These are phyloP conservation scores for Lophius americanus DNA, from an alignment of 2,797 vertebrate species.

Conservation along the genomic window DNA sequence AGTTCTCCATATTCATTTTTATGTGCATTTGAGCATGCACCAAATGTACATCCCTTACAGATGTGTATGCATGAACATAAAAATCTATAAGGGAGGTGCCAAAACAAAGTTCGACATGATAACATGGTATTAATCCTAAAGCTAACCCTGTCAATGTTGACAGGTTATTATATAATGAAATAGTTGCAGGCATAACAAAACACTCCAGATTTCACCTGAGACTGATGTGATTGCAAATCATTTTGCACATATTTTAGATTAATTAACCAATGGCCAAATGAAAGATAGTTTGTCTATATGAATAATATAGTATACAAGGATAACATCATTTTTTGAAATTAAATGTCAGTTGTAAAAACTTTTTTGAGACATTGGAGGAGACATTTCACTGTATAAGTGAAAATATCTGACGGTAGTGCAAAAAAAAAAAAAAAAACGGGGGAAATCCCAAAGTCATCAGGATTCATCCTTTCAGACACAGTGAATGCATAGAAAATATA, in stretches of 20 bases:
- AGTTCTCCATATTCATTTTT: slow-evolving; percentile 2
- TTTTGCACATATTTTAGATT: not conserved
- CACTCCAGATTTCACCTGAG: not conserved
- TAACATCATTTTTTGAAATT: no score
- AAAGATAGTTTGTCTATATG: no score
- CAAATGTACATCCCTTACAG: slow-evolving; percentile 2
- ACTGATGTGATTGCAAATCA: not conserved
- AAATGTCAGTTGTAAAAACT: no score
- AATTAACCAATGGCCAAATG: not conserved
- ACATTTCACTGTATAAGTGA: no score
- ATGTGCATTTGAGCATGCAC: slow-evolving; percentile 12
- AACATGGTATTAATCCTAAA: no score
- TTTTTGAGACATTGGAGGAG: no score
- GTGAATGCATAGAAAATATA: not conserved
- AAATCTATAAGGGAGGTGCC: slow-evolving; percentile 8
- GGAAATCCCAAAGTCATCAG: not conserved
- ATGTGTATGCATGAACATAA: no score
- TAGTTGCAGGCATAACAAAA: not conserved
- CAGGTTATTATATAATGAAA: no score
- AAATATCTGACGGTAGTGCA: not conserved
- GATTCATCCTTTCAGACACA: not conserved
- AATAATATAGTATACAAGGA: no score
- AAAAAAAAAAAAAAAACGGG: not conserved
- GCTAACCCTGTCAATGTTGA: no score
- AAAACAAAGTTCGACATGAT: no score